A percentile compares a stretch with the other conserved stretches of the same genome.
These are phyloP conservation scores for Glaucomys volans DNA, from an alignment of 2,113 vertebrate genomes.

Conservation along the genomic window DNA sequence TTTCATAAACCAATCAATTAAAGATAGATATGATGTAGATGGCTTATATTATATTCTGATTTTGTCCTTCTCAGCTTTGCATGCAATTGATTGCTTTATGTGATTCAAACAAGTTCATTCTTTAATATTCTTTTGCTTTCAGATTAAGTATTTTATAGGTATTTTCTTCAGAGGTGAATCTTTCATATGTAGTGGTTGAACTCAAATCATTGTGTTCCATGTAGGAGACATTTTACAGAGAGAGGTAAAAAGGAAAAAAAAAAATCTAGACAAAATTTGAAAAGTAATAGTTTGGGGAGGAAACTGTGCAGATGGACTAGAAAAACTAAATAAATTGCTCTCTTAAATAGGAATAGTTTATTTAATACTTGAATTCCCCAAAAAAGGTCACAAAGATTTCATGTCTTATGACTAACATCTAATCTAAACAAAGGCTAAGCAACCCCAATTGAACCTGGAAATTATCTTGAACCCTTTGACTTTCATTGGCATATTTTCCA, in stretches of 20 bases:
- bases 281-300: not conserved
- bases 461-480: not conserved
- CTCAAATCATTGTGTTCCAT: not conserved
- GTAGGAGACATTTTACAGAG: not conserved
- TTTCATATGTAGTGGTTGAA: not conserved
- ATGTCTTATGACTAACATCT: not conserved
- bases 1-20: not conserved
- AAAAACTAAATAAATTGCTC: not conserved
- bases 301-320: not conserved
- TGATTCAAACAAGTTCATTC: not conserved
- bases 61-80: not conserved
- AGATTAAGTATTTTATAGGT: not conserved
- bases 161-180: not conserved
- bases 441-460: fast-evolving
- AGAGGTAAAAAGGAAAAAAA: not conserved
- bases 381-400: not conserved
- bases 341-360: not conserved
- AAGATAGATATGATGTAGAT: not conserved
- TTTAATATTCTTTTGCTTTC: not conserved
- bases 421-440: not conserved
- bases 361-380: not conserved
- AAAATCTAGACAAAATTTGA: not conserved
- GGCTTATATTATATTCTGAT: not conserved
- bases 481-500: not conserved
- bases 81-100: not conserved